Conservation (phyloP, 2,113 vertebrate species). For the Albula glossodonta region DNA sequence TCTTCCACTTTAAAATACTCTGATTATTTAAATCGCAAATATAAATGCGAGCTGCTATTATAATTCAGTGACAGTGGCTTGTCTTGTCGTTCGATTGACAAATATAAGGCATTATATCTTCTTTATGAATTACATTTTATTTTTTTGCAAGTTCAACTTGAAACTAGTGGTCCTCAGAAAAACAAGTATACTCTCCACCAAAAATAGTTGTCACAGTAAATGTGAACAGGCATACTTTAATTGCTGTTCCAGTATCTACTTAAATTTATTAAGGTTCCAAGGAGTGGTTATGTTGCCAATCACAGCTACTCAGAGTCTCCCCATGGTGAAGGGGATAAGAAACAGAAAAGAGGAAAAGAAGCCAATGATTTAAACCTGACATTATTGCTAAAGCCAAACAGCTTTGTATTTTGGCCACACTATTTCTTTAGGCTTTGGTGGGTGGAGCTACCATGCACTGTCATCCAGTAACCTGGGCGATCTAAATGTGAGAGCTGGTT, state of each 20-base stretch:
- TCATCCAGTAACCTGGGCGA: neutral
- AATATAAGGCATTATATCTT: neutral
- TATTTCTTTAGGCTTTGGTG: neutral
- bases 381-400: neutral
- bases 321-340: too few relatives aligned
- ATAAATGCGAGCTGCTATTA: too few relatives aligned
- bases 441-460: neutral
- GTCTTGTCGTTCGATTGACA: neutral
- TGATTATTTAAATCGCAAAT: too few relatives aligned
- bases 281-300: too few relatives aligned
- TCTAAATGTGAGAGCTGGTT: neutral
- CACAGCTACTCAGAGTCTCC: too few relatives aligned
- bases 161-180: neutral
- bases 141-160: neutral
- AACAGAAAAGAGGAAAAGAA: neutral
- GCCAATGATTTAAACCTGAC: neutral
- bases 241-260: too few relatives aligned
- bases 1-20: too few relatives aligned
- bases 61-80: too few relatives aligned
- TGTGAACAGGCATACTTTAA: too few relatives aligned
- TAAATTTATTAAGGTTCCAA: too few relatives aligned
- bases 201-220: neutral
- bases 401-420: neutral
- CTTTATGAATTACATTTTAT: neutral
- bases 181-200: neutral